Percentiles rank a stretch among this genome's conserved stretches.
These are phyloP conservation scores for Polymixis flavicincta DNA, from an alignment of 2,888 invertebrate species.

Conservation along the genomic window DNA sequence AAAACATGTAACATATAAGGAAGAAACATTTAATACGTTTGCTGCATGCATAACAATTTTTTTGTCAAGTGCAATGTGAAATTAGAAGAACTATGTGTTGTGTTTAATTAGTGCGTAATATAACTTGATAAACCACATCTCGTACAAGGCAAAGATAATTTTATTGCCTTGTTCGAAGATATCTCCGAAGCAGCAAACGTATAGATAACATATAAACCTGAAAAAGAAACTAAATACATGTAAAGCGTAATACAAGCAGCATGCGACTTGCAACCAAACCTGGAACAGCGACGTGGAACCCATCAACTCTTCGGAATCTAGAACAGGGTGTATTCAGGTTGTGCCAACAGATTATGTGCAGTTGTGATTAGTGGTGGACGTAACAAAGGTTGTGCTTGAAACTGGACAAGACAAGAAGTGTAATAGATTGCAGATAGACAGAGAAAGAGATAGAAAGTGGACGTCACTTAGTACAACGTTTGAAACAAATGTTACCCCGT, in stretches of 20 bases:
- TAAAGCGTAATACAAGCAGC: conserved; percentile 76
- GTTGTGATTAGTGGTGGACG: conserved; percentile 60
- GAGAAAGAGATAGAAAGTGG: conserved; percentile 68
- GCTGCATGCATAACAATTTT: conserved; percentile 30
- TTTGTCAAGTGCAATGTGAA: conserved; percentile 10
- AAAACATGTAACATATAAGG: conserved; percentile 35
- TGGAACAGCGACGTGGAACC: conserved; percentile 67
- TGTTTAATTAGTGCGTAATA: background rate
- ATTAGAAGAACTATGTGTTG: conserved; percentile 9
- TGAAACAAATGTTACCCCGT: conserved; percentile 82
- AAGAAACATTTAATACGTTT: conserved; percentile 42
- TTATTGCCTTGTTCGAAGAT: conserved; percentile 1
- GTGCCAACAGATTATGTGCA: conserved; percentile 64
- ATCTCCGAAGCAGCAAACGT: conserved; percentile 37
- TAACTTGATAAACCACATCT: background rate
- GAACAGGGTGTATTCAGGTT: conserved; percentile 52
- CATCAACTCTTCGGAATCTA: conserved; percentile 54
- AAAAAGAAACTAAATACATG: conserved; percentile 61
- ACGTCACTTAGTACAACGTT: conserved; percentile 72
- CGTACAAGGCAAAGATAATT: conserved; percentile 2
- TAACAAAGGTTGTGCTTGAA: conserved; percentile 65
- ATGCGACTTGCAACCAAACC: conserved; percentile 81
- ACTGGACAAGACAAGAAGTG: conserved; percentile 66
- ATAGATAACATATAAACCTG: conserved; percentile 47
- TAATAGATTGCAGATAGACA: conserved; percentile 60